These are phyloP conservation scores for Smittia aterrima DNA, from an alignment of 2,888 invertebrate genomes.

Conservation along the genomic window DNA sequence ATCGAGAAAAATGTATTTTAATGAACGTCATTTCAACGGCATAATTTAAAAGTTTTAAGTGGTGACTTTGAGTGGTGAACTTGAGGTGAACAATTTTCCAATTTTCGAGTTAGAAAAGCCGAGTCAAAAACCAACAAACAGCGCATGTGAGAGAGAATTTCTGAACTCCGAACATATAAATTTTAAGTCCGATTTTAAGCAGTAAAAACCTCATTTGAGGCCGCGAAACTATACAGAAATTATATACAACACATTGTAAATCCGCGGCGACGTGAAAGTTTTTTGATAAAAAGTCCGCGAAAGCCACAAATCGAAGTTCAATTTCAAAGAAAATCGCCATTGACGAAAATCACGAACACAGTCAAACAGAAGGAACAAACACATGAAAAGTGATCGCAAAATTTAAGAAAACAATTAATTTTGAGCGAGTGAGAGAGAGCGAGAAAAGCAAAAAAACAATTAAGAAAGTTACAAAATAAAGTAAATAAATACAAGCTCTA, in stretches of 20 bases:
- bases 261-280: background rate
- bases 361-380: constrained; percentile 20
- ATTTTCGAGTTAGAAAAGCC: too few species aligned
- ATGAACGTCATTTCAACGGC: too few species aligned
- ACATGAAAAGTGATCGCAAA: constrained; percentile 30
- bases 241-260: background rate
- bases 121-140: too few species aligned
- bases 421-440: background rate
- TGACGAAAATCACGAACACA: constrained; percentile 38
- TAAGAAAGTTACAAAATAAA: constrained; percentile 30
- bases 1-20: too few species aligned
- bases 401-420: constrained; percentile 28
- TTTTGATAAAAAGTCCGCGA: background rate
- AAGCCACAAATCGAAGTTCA: background rate
- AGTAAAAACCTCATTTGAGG: background rate
- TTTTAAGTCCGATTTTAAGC: background rate
- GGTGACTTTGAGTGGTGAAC: too few species aligned
- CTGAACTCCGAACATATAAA: too few species aligned
- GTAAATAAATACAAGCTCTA: constrained; percentile 12
- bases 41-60: too few species aligned
- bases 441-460: constrained; percentile 21
- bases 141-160: too few species aligned
- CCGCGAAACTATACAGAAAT: background rate
- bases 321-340: constrained; percentile 36
- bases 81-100: too few species aligned